Evolutionary conservation across 2,113 vertebrate genomes (phyloP).

Genomic region (Meriones unguiculatus): DNA sequence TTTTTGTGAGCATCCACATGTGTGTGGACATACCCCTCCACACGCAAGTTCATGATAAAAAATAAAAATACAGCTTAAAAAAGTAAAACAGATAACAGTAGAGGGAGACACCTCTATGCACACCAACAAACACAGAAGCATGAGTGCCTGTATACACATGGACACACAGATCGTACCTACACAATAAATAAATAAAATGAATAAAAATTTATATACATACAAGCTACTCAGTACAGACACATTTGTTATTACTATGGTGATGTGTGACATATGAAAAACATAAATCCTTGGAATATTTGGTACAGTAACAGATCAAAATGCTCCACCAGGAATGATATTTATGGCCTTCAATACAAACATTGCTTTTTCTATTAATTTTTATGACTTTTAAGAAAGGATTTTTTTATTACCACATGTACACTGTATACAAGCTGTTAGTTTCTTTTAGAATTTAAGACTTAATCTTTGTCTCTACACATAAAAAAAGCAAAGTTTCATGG

Average conservation of each 20-base stretch:
- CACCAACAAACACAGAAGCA: not conserved
- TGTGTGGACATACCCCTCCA: not conserved
- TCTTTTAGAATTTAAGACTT: slow-evolving; percentile 41
- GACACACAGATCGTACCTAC: not conserved
- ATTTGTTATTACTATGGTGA: not conserved
- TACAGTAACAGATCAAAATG: slow-evolving; percentile 1
- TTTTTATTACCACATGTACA: not conserved
- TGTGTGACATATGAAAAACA: not conserved
- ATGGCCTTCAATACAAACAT: not conserved
- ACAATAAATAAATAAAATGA: not conserved
- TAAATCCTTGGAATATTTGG: not conserved
- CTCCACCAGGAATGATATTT: not conserved
- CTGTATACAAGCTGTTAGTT: not conserved
- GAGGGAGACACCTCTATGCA: not conserved
- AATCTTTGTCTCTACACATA: not conserved
- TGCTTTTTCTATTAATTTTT: not conserved
- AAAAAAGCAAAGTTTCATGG: not conserved
- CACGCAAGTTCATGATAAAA: not conserved
- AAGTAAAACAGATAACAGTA: not conserved
- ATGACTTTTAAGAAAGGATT: not conserved
- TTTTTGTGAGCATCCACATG: too few species aligned
- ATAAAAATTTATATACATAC: not conserved
- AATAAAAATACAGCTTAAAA: not conserved
- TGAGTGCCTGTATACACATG: not conserved
- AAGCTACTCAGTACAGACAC: not conserved